Conservation (phyloP, 2,113 vertebrate genomes). For the Rhinichthys klamathensis region DNA sequence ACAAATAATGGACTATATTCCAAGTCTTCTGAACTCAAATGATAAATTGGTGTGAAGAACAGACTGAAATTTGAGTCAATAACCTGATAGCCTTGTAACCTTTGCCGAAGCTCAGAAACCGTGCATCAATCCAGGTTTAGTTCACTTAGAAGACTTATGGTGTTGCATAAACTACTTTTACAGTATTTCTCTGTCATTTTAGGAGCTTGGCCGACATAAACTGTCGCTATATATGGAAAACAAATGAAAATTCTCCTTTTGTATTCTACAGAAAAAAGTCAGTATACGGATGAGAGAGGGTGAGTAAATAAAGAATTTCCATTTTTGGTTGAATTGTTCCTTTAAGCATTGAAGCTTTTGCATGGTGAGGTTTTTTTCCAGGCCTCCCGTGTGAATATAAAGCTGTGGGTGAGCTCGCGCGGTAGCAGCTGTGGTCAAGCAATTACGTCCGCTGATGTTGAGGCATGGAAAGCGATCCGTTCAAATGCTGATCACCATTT, state of each 20-base stretch:
- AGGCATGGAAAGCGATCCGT: slow-evolving; percentile 60
- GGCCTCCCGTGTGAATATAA: slow-evolving; percentile 32
- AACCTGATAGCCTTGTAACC: neutral
- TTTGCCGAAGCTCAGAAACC: neutral
- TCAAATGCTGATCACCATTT: slow-evolving; percentile 68
- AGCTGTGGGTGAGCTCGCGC: slow-evolving; percentile 49
- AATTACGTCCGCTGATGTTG: slow-evolving; percentile 40
- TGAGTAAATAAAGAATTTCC: slow-evolving; percentile 8
- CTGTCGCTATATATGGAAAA: neutral
- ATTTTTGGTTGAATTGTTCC: neutral
- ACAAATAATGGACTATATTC: neutral
- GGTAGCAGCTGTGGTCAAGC: slow-evolving; percentile 37
- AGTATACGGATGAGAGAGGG: neutral
- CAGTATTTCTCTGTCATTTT: neutral
- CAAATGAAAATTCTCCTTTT: neutral
- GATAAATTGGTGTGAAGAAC: neutral
- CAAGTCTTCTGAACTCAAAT: neutral
- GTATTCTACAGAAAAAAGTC: neutral
- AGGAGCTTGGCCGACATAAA: neutral
- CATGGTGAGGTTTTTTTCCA: neutral
- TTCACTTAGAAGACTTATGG: neutral
- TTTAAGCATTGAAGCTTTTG: neutral
- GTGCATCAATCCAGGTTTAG: neutral
- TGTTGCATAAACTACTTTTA: neutral
- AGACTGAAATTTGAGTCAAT: neutral